A percentile compares a stretch with the other conserved stretches of the same genome.
phyloP scores from a whole-genome alignment of 1,140 invertebrate genomes.

The Mya arenaria region DNA sequence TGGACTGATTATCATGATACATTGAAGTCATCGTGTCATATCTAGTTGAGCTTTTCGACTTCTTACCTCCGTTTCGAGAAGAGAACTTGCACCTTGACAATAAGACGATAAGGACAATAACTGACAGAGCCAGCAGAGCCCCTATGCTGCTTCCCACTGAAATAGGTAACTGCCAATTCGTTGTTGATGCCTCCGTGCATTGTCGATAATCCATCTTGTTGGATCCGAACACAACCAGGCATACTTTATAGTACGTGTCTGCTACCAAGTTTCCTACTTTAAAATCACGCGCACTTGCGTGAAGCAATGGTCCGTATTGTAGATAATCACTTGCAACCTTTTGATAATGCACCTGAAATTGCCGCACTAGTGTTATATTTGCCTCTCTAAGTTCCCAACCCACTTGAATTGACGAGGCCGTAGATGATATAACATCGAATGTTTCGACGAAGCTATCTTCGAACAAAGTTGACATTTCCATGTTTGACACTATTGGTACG shows the following conservation, averaged over 20 bases:
- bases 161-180: slow-evolving; percentile 77
- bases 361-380: slow-evolving; percentile 52
- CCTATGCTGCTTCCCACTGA: slow-evolving; percentile 78
- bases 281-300: slow-evolving; percentile 56
- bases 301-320: slow-evolving; percentile 69
- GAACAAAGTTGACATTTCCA: slow-evolving; percentile 40
- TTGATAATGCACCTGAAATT: slow-evolving; percentile 71
- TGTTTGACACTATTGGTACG: too few relatives aligned
- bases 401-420: slow-evolving; percentile 70
- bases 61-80: slow-evolving; percentile 60
- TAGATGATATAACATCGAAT: slow-evolving; percentile 64
- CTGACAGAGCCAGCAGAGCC: slow-evolving; percentile 74
- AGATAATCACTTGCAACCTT: slow-evolving; percentile 71
- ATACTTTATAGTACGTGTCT: slow-evolving; percentile 77
- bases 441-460: slow-evolving; percentile 44
- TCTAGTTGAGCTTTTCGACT: slow-evolving; percentile 62
- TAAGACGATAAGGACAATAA: slow-evolving; percentile 76
- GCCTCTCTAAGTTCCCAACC: slow-evolving; percentile 57
- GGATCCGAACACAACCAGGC: slow-evolving; percentile 72
- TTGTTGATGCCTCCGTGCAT: slow-evolving; percentile 75
- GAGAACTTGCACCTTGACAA: slow-evolving; percentile 70
- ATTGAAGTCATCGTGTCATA: slow-evolving; percentile 77
- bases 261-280: slow-evolving; percentile 73
- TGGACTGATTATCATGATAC: slow-evolving; percentile 67
- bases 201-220: slow-evolving; percentile 63